Evolutionary conservation across 2,797 vertebrate genomes (phyloP).

Genomic region (Sebastes oblongus): DNA sequence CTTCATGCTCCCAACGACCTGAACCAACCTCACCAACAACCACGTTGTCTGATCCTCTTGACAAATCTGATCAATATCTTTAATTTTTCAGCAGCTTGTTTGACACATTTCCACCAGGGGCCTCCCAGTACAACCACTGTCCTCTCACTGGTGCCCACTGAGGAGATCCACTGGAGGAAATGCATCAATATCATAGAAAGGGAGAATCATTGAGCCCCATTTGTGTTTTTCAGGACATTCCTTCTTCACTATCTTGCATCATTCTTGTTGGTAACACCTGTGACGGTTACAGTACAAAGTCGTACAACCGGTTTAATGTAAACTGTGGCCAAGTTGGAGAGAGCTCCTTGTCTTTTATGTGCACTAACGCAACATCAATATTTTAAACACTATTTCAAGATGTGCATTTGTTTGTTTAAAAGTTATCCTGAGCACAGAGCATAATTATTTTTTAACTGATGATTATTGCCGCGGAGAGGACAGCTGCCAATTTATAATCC

Average conservation of each 20-base stretch:
- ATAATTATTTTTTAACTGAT: conserved; percentile 50
- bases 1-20: neutral
- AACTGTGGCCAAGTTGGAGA: conserved; percentile 29
- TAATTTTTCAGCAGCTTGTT: neutral
- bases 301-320: conserved; percentile 22
- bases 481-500: conserved; percentile 62
- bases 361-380: conserved; percentile 64
- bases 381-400: conserved; percentile 71
- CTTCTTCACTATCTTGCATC: conserved; percentile 10
- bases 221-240: conserved; percentile 47
- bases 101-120: neutral
- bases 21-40: neutral
- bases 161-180: neutral
- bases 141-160: neutral
- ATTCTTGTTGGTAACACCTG: conserved; percentile 19
- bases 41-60: neutral
- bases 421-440: conserved; percentile 47
- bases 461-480: conserved; percentile 49
- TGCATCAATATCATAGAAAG: neutral
- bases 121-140: neutral
- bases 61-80: neutral
- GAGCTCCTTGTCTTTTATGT: conserved; percentile 45
- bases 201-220: conserved; percentile 17
- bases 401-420: conserved; percentile 21
- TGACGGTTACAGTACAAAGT: conserved; percentile 11